Percentiles rank a stretch among this genome's conserved stretches.
Evolutionary conservation across 2,113 vertebrate species (phyloP).

Genomic region (Otolemur garnettii): DNA sequence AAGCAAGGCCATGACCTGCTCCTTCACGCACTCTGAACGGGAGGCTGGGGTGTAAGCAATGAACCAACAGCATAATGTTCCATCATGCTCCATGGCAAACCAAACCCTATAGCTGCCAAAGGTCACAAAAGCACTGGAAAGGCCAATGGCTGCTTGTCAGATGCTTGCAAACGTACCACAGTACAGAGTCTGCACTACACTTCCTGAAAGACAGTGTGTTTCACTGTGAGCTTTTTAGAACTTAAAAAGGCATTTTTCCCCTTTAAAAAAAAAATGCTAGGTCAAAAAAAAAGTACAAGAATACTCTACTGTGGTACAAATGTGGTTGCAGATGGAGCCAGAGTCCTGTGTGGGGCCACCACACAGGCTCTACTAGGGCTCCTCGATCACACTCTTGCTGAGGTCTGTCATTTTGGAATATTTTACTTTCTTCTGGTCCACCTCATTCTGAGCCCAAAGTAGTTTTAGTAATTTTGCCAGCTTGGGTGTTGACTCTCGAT

Average conservation of each 20-base stretch:
- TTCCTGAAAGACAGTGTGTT: slow-evolving; percentile 84
- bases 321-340: slow-evolving; percentile 87
- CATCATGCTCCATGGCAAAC: slow-evolving; percentile 76
- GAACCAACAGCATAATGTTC: slow-evolving; percentile 73
- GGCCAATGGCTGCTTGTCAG: slow-evolving; percentile 70
- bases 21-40: slow-evolving; percentile 76
- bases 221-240: slow-evolving; percentile 83
- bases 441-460: slow-evolving; percentile 99
- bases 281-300: slow-evolving; percentile 79
- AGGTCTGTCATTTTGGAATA: slow-evolving; percentile 99
- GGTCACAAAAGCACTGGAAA: slow-evolving; percentile 69
- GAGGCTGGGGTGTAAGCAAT: slow-evolving; percentile 78
- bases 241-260: slow-evolving; percentile 85
- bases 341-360: slow-evolving; percentile 84
- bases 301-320: slow-evolving; percentile 86
- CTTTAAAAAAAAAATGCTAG: slow-evolving; percentile 84
- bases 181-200: slow-evolving; percentile 86
- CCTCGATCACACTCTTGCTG: slow-evolving; percentile 98
- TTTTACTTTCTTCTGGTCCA: slow-evolving; percentile 99
- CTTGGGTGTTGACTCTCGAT: slow-evolving; percentile 96
- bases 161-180: slow-evolving; percentile 81
- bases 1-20: slow-evolving; percentile 74
- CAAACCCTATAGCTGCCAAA: slow-evolving; percentile 79
- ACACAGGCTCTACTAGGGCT: slow-evolving; percentile 93
- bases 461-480: slow-evolving; percentile 98